Percentiles rank a stretch among this genome's conserved stretches.
Evolutionary conservation across 1,140 invertebrate genomes (phyloP).

Genomic region (Hylyphantes graminicola): DNA sequence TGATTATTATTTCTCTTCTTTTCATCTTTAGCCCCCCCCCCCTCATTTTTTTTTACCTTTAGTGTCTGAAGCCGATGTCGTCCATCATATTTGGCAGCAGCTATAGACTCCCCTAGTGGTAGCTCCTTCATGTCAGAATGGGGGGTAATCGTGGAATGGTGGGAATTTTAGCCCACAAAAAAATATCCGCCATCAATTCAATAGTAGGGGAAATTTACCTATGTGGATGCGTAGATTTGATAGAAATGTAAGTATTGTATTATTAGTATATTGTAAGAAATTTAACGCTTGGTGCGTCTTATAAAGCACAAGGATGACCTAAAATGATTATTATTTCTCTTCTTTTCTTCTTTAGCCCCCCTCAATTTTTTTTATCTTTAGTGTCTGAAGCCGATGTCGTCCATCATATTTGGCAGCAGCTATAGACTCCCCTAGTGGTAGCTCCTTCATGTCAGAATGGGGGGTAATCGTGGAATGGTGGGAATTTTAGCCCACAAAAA

Average conservation of each 20-base stretch:
- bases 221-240: neutral
- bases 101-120: neutral
- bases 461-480: too few species aligned
- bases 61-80: neutral
- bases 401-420: too few species aligned
- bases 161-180: neutral
- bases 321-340: neutral
- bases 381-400: too few species aligned
- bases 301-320: neutral
- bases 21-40: neutral
- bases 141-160: neutral
- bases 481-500: too few species aligned
- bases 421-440: too few species aligned
- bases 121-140: neutral
- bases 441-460: too few species aligned
- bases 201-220: neutral
- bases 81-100: slow-evolving; percentile 45
- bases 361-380: too few species aligned
- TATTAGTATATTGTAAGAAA: too few species aligned
- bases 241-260: too few species aligned
- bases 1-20: neutral
- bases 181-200: slow-evolving; percentile 2
- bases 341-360: neutral
- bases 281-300: slow-evolving; percentile 33
- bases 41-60: neutral